Conservation (phyloP, 2,113 vertebrate species). For the Hyla sarda region DNA sequence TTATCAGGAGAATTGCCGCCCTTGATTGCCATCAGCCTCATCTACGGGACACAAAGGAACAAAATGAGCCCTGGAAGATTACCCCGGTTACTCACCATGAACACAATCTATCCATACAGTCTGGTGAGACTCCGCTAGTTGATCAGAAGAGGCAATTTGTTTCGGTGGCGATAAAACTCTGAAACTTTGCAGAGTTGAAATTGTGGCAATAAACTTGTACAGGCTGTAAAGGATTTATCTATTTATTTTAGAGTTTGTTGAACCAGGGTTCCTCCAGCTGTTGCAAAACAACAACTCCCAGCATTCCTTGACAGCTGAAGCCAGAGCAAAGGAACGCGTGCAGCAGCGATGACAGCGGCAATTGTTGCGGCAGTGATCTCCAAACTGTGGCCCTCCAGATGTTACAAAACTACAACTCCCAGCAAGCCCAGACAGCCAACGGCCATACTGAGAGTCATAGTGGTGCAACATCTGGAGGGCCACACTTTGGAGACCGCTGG, state of each 20-base stretch:
- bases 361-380: no score
- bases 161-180: not conserved
- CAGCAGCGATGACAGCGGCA: no score
- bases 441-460: no score
- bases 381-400: no score
- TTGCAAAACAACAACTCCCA: no score
- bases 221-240: not conserved
- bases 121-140: conserved; percentile 11
- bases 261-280: no score
- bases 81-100: conserved; percentile 38
- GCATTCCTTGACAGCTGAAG: no score
- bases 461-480: no score
- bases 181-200: not conserved
- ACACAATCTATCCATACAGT: not conserved
- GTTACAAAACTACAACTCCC: no score
- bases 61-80: conserved; percentile 49
- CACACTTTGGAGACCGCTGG: no score
- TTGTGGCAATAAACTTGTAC: not conserved
- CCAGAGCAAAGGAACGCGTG: no score
- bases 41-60: conserved; percentile 46
- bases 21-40: conserved; percentile 46
- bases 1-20: conserved; percentile 46
- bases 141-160: conserved; percentile 44
- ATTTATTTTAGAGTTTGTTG: not conserved
- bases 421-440: no score